Evolutionary conservation across 2,888 invertebrate genomes (phyloP).

Genomic region (Nasonovia ribisnigri): DNA sequence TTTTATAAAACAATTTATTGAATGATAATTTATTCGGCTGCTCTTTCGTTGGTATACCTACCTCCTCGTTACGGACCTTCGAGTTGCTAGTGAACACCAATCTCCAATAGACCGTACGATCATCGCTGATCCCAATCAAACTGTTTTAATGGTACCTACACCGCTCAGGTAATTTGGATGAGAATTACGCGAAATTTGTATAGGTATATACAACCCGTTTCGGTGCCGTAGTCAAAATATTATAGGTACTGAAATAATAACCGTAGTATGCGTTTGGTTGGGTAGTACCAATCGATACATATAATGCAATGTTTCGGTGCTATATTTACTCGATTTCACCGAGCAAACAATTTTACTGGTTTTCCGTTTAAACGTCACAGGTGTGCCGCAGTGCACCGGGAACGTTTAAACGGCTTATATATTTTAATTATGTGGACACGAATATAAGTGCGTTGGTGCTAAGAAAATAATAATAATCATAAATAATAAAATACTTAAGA

Average conservation of each 20-base stretch:
- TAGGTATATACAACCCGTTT: not conserved
- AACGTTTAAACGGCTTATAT: not conserved
- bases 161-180: not conserved
- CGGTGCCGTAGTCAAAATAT: not conserved
- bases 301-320: not conserved
- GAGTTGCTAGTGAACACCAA: not conserved
- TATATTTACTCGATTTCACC: not conserved
- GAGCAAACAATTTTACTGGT: not conserved
- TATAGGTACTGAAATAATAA: not conserved
- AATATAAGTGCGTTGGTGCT: not conserved
- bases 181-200: not conserved
- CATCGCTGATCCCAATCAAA: not conserved
- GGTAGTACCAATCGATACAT: not conserved
- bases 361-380: not conserved
- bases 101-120: not conserved
- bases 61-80: not conserved
- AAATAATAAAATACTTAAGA: not conserved
- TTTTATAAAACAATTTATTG: not conserved
- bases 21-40: not conserved
- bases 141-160: not conserved
- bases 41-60: no score
- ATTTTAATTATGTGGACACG: not conserved
- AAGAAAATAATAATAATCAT: not conserved
- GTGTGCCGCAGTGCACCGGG: not conserved
- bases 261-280: not conserved